A percentile compares a stretch with the other conserved stretches of the same genome.
phyloP scores from a whole-genome alignment of 2,113 vertebrate genomes.

The Chloroceryle aenea region DNA sequence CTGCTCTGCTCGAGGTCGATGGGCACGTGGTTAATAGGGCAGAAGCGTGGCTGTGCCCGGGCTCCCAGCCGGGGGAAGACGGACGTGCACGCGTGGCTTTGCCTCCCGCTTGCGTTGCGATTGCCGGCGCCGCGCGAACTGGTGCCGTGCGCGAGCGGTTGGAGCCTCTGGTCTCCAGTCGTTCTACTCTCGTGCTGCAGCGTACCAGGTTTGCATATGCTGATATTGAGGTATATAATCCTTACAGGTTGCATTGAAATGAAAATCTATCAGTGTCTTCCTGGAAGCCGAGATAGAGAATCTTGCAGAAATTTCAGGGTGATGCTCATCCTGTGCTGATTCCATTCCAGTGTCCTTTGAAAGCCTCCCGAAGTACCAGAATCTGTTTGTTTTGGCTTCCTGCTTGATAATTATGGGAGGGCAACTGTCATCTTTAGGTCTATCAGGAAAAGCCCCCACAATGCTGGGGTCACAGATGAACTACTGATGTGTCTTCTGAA shows the following conservation, averaged over 20 bases:
- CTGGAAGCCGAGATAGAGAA: neutral
- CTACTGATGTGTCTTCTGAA: conserved; percentile 53
- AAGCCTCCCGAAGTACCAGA: too few relatives aligned
- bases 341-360: neutral
- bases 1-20: neutral
- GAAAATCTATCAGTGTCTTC: neutral
- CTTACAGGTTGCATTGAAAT: neutral
- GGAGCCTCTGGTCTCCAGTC: too few relatives aligned
- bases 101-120: neutral
- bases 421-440: conserved; percentile 31
- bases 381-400: neutral
- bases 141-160: neutral
- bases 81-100: accelerated
- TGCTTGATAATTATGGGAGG: conserved; percentile 25
- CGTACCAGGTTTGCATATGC: neutral
- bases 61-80: neutral
- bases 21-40: neutral
- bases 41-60: neutral
- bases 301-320: neutral
- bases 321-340: neutral
- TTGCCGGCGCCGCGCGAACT: neutral
- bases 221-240: neutral
- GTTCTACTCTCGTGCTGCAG: neutral
- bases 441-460: neutral
- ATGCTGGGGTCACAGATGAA: conserved; percentile 38